Evolutionary conservation across 2,797 vertebrate species (phyloP).

Genomic region (Thalassophryne amazonica): DNA sequence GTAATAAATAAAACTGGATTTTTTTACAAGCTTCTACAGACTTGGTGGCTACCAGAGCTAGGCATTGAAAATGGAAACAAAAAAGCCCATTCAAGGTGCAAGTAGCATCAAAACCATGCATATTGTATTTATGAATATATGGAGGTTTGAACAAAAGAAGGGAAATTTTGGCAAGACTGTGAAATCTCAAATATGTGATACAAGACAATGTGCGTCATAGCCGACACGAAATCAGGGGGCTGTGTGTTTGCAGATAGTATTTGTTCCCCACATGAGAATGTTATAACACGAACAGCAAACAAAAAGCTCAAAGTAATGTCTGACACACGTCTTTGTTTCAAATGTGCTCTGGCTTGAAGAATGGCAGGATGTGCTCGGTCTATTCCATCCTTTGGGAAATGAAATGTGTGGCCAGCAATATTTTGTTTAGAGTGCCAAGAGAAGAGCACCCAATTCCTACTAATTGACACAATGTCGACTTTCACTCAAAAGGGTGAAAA

Average conservation of each 20-base stretch:
- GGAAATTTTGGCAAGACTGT: neutral
- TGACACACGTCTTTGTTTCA: slow-evolving; percentile 51
- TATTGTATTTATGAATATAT: neutral
- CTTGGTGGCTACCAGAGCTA: too few species aligned
- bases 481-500: slow-evolving; percentile 4
- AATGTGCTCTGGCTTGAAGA: slow-evolving; percentile 16
- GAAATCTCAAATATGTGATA: slow-evolving; percentile 24
- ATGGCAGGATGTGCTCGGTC: slow-evolving; percentile 23
- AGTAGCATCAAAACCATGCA: neutral
- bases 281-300: slow-evolving; percentile 28
- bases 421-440: slow-evolving; percentile 3
- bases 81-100: too few species aligned
- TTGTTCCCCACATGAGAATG: slow-evolving; percentile 57
- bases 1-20: too few species aligned
- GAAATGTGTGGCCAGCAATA: slow-evolving; percentile 4
- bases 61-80: too few species aligned
- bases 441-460: neutral
- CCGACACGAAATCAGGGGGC: slow-evolving; percentile 15
- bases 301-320: slow-evolving; percentile 36
- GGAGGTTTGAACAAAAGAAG: neutral
- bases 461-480: neutral
- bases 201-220: slow-evolving; percentile 4
- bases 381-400: slow-evolving; percentile 38
- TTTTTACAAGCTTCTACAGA: too few species aligned
- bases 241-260: slow-evolving; percentile 45